Evolutionary conservation across 2,888 invertebrate genomes (phyloP), one percentile per base, ranked within the genome.

Genomic region (Apoda limacodes): DNA sequence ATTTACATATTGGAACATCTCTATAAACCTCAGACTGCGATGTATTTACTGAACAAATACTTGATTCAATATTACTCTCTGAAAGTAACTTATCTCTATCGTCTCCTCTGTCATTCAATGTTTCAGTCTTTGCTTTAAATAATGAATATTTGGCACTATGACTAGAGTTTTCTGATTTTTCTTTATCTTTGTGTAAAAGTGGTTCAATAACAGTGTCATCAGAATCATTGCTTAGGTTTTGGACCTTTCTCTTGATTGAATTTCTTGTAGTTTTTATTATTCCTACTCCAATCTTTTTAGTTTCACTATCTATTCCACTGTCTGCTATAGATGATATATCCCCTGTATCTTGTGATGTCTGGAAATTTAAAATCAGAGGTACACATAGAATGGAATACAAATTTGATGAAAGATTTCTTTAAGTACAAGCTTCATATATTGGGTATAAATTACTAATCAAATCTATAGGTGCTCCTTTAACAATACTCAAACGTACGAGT

Each of bases 181-280:
- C 61, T 32, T 61, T 66, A 12, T 68, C 68, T 34, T 62, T 67
- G 48, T 71, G 66, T 14, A 82, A 50, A 11, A 82, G 53, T 11
- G 82, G 81, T 47, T 81, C 76, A 37, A 66, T 60, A 30, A 71
- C 74, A 13, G 67, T 58, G 31, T 81, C 78, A 25, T 80, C 78
- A 5, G 64, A 60, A 40, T 78, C 80, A 17, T 61, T 56, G 30
- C 65, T 68, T 4, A 68, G 60, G 38, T 52, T 67, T 35, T 67
- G 67, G 37, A 65, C 63, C 45, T 68, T 78, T 37, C 60, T 61
- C 49, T 75, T 82, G 12, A 70, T 59, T 23, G 72, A 75, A 44
- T 42, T 72, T 45, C 63, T 67, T 46, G 78, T 81, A 1, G 57
- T 59, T 59, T 84, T 85, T 11, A 76, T 44, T 45, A 82, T 65